Evolutionary conservation across 1,140 invertebrate genomes (phyloP).

Genomic region (Neodiprion pinetum): DNA sequence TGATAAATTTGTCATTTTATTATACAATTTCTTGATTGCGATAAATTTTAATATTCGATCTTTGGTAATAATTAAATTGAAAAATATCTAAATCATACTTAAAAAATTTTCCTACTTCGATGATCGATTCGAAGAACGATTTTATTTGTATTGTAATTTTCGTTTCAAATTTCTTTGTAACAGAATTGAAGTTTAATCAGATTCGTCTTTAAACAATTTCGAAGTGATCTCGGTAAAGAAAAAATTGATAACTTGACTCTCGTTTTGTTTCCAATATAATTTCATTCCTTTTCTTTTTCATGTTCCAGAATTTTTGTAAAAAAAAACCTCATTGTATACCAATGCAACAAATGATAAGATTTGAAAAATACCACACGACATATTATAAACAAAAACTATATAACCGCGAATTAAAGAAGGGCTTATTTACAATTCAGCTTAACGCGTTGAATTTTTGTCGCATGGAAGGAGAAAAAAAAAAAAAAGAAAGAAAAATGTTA

Average conservation of each 20-base stretch:
- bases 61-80: no score
- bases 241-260: not conserved
- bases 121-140: no score
- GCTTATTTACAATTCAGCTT: not conserved
- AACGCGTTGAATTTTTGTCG: not conserved
- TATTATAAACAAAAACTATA: not conserved
- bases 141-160: no score
- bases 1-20: no score
- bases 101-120: no score
- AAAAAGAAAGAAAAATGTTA: not conserved
- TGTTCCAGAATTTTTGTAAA: not conserved
- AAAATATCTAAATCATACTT: no score
- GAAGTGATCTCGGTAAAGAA: no score
- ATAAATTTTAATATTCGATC: no score
- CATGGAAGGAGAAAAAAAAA: not conserved
- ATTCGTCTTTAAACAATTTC: no score
- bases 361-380: not conserved
- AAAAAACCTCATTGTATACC: not conserved
- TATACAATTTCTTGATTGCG: no score
- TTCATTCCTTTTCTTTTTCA: not conserved
- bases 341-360: not conserved
- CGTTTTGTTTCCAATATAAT: constrained; percentile 2
- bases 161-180: no score
- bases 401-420: not conserved
- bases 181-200: no score